Evolutionary conservation across 2,888 invertebrate species (phyloP), one percentile per base, ranked within the genome.

Genomic region (Epinotia ramella): DNA sequence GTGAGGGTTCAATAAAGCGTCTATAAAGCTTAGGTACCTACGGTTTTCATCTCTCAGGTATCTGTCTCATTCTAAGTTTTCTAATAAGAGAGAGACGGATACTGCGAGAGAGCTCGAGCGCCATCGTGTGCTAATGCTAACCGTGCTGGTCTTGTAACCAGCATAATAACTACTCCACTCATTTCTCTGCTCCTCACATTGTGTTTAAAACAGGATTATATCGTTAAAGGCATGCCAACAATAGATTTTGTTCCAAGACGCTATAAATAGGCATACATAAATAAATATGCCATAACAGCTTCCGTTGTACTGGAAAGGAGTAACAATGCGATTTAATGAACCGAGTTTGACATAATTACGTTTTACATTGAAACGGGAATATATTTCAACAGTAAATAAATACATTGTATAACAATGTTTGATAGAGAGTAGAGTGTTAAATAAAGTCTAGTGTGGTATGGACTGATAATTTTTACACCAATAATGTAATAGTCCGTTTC

Each of bases 181-280:
- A n/a, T 16, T 40, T 57, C 65, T 18, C 66, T 57, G 66, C 67
- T 67, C 75, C 16, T 56, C 56, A 18, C 56, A 59, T 65, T 75
- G 74, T 75, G 64, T 66, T 66, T 71, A 76, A 71, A 76, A 71
- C 75, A 76, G 75, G 75, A 76, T 76, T 76, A 75, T 70, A 66
- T 71, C 64, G 74, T 75, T 68, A 59, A 74, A 63, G 70, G 49
- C 70, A n/a, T 16, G 70, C 65, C 59, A 44, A 76, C 71, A 76
- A 76, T 76, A 67, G 71, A 76, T 76, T 66, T 70, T 44, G 71
- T 71, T 57, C 73, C 64, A 70, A 44, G 66, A 53, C 44, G 65
- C 71, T 64, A 62, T 71, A 71, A 75, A 75, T 75, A 75, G 75
- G 65, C 60, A 59, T 62, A 75, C 75, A 75, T 62, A 75, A 76